Evolutionary conservation across 2,797 vertebrate genomes (phyloP).

Genomic region (Chloroceryle inda): DNA sequence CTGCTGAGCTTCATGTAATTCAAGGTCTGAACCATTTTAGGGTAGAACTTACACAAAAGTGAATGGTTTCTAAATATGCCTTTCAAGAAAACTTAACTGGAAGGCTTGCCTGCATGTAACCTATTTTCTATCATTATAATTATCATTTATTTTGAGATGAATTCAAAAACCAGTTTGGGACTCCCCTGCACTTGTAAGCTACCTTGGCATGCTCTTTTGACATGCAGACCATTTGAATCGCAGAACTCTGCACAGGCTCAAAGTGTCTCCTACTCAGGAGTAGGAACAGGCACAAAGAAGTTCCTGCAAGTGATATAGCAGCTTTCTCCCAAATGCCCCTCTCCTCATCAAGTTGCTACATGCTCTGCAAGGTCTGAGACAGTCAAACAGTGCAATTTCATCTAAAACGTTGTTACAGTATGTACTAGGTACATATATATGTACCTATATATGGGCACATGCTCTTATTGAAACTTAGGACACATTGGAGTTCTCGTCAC

Average conservation of each 20-base stretch:
- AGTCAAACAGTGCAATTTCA: background rate
- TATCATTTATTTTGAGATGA: background rate
- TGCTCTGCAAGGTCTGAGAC: background rate
- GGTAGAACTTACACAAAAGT: rapidly evolving
- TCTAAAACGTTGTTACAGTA: background rate
- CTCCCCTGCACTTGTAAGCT: background rate
- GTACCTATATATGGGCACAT: too few relatives aligned
- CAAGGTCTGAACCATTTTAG: background rate
- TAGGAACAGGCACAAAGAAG: background rate
- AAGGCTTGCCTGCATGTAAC: background rate
- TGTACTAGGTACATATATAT: background rate
- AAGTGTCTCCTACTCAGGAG: background rate
- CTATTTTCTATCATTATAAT: background rate
- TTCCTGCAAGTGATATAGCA: background rate
- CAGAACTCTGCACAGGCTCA: background rate
- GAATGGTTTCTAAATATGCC: background rate
- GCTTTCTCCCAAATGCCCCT: background rate
- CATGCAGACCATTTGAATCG: background rate
- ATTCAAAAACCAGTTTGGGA: background rate
- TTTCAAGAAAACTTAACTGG: background rate
- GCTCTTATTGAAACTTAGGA: background rate
- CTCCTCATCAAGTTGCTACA: background rate
- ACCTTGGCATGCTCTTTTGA: background rate
- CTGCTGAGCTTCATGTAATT: background rate
- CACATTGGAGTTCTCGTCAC: background rate